Evolutionary conservation across 2,113 vertebrate genomes (phyloP).

Genomic region (Ictalurus punctatus): DNA sequence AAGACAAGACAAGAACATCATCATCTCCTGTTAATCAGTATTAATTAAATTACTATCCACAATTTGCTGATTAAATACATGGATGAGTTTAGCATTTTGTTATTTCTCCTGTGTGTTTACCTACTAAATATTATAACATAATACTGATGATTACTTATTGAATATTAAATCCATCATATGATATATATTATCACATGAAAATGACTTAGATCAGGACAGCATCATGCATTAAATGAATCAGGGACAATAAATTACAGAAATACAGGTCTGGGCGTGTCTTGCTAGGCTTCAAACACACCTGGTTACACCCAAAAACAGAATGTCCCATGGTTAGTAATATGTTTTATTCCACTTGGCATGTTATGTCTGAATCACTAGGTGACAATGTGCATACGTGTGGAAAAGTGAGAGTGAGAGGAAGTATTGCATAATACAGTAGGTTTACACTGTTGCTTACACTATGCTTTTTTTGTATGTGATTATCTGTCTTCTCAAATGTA

Average conservation of each 20-base stretch:
- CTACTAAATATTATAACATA: too few relatives aligned
- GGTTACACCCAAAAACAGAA: constrained; percentile 21
- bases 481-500: background rate
- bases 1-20: too few relatives aligned
- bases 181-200: background rate
- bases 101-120: background rate
- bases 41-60: background rate
- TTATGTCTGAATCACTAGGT: constrained; percentile 1
- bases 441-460: background rate
- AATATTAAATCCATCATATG: background rate
- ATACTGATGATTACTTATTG: background rate
- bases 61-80: background rate
- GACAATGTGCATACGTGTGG: background rate
- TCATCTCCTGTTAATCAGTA: background rate
- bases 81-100: background rate
- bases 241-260: background rate
- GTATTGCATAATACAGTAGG: constrained; percentile 21
- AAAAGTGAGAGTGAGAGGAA: constrained; percentile 14
- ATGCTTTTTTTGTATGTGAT: background rate
- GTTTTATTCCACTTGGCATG: background rate
- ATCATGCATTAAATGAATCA: background rate
- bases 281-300: constrained; percentile 12
- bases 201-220: background rate
- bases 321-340: background rate
- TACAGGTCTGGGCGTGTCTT: constrained; percentile 21